A percentile compares a stretch with the other conserved stretches of the same genome.
These are phyloP conservation scores for Octomys mimax DNA, from an alignment of 2,797 vertebrate genomes.

Conservation along the genomic window DNA sequence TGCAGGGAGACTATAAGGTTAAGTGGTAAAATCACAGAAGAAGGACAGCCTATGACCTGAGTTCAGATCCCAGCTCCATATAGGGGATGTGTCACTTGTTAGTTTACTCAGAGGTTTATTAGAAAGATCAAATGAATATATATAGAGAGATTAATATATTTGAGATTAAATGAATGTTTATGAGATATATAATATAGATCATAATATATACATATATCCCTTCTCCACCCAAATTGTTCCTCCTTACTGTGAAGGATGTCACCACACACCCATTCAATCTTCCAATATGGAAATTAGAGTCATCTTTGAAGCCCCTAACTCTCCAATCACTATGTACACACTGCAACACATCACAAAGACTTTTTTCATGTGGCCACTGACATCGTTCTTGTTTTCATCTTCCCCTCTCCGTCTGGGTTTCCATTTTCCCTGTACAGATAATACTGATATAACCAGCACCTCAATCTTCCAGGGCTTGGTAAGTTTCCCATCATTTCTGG, in stretches of 20 bases:
- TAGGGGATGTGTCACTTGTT: background rate
- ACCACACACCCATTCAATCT: background rate
- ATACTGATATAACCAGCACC: background rate
- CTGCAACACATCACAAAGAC: background rate
- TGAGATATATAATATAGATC: no score
- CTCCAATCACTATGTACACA: background rate
- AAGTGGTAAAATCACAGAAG: background rate
- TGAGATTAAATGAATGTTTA: no score
- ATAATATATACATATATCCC: background rate
- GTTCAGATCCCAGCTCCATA: background rate
- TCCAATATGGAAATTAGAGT: background rate
- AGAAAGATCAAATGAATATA: background rate
- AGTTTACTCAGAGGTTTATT: background rate
- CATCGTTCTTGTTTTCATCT: background rate
- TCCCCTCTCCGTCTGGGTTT: background rate
- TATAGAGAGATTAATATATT: background rate
- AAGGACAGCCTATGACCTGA: background rate
- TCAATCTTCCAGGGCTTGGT: background rate
- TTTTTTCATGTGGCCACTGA: background rate
- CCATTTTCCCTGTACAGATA: background rate
- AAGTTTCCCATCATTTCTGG: background rate
- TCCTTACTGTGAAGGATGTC: background rate
- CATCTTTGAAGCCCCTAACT: background rate
- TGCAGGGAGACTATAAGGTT: background rate
- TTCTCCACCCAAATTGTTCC: background rate